These are phyloP conservation scores for Penaeus monodon DNA, from an alignment of 2,888 invertebrate species.

Conservation along the genomic window DNA sequence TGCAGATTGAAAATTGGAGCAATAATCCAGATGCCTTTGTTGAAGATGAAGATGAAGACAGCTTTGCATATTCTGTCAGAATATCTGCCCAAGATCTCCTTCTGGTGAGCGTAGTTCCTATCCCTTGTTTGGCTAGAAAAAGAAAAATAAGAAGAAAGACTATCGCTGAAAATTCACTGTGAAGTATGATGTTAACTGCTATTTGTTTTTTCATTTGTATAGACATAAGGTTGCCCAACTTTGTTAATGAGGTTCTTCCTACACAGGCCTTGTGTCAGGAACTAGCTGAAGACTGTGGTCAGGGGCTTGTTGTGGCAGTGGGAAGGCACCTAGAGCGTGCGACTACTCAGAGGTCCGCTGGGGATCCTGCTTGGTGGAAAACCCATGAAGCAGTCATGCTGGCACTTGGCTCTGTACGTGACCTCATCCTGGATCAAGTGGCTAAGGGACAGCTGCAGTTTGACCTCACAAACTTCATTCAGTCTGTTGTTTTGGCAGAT, in stretches of 20 bases:
- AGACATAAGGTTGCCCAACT: no score
- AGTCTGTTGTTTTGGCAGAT: slow-evolving; percentile 73
- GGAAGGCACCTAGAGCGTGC: slow-evolving; percentile 76
- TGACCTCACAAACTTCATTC: slow-evolving; percentile 68
- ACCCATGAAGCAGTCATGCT: slow-evolving; percentile 77
- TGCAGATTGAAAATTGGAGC: slow-evolving; percentile 75
- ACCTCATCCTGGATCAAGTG: slow-evolving; percentile 67
- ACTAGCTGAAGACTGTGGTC: slow-evolving; percentile 74
- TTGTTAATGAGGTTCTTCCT: no score
- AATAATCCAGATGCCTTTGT: slow-evolving; percentile 78
- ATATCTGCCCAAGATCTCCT: slow-evolving; percentile 75
- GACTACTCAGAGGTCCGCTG: slow-evolving; percentile 71
- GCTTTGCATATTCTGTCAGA: slow-evolving; percentile 77
- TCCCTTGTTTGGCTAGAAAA: neutral
- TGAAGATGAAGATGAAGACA: slow-evolving; percentile 78
- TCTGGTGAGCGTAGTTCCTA: slow-evolving; percentile 42
- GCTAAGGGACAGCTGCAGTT: slow-evolving; percentile 64
- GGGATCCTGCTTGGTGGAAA: slow-evolving; percentile 77
- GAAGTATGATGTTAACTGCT: no score
- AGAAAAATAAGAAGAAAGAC: no score
- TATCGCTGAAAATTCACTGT: no score
- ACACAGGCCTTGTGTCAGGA: slow-evolving; percentile 72
- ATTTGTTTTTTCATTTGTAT: no score
- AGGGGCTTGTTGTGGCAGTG: slow-evolving; percentile 74
- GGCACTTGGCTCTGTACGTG: slow-evolving; percentile 75